Evolutionary conservation across 2,797 vertebrate species (phyloP), one percentile per base, ranked within the genome.

Genomic region (Nyctalus aviator): DNA sequence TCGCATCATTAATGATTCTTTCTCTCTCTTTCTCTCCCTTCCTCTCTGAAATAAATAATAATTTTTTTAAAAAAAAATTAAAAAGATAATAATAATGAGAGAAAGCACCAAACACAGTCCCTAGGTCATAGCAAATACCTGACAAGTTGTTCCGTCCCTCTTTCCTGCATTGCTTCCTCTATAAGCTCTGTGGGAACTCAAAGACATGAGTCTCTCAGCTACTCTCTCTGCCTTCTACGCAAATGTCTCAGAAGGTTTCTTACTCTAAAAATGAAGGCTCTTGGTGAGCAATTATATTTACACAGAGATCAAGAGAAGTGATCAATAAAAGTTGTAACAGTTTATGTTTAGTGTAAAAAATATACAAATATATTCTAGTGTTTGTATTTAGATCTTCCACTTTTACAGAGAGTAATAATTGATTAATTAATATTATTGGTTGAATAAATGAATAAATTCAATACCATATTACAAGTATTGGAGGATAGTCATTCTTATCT

Each of bases 361-460:
- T 41, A 86, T 6, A n/a, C 20, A 82, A 86, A 44, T 46, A 66
- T 66, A 77, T 14, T 69, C 41, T 53, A 85, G 46, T 20, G 20
- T 71, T 55, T 13, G 7, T 79, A 69, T 76, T 73, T 87, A 78
- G 44, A 21, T 72, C 27, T 88, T 75, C 69, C 0, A 87, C 72
- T 66, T 94, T 86, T 72, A 92, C 3, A 83, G 50, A 53, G 30
- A 88, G 15, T 27, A 73, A 14, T 64, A 78, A 78, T 1, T 78
- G 14, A 62, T 88, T 32, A 59, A 87, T 76, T 64, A 79, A 73
- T 37, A 66, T 37, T 55, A 75, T 55, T 75, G 37, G 25, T 20
- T 88, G 46, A 76, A 53, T 72, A 86, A 91, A 75, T 91, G 20
- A 89, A 66, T 88, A 92, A 83, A 94, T 57, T 79, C 11, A 76